phyloP scores from a whole-genome alignment of 2,113 vertebrate species.

The Dromaius novaehollandiae region DNA sequence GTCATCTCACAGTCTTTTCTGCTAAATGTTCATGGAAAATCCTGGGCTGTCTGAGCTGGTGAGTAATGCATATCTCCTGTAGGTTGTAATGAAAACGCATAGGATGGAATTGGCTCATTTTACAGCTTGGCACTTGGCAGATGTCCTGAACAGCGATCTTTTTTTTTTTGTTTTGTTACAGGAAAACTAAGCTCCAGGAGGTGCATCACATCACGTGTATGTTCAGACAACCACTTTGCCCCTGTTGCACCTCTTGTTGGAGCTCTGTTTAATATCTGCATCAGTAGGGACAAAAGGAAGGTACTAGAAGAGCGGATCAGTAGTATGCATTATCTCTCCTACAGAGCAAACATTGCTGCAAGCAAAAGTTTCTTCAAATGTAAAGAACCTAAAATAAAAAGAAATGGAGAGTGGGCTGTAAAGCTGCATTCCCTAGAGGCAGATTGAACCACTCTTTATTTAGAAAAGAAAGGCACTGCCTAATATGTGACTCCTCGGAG shows the following conservation, averaged over 20 bases:
- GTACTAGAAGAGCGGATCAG: background rate
- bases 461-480: background rate
- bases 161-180: background rate
- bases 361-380: background rate
- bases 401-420: background rate
- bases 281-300: conserved; percentile 14
- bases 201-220: background rate
- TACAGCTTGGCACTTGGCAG: background rate
- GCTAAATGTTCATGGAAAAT: background rate
- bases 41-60: background rate
- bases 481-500: background rate
- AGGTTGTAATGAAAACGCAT: background rate
- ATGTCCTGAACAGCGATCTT: background rate
- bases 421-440: background rate
- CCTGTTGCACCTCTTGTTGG: background rate
- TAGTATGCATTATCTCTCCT: background rate
- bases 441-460: background rate
- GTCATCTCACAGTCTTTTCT: background rate
- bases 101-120: background rate
- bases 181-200: background rate
- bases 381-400: background rate
- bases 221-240: background rate
- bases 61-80: background rate
- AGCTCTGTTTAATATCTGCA: background rate
- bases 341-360: background rate